phyloP scores from a whole-genome alignment of 2,888 invertebrate genomes.

The Eulithis prunata region DNA sequence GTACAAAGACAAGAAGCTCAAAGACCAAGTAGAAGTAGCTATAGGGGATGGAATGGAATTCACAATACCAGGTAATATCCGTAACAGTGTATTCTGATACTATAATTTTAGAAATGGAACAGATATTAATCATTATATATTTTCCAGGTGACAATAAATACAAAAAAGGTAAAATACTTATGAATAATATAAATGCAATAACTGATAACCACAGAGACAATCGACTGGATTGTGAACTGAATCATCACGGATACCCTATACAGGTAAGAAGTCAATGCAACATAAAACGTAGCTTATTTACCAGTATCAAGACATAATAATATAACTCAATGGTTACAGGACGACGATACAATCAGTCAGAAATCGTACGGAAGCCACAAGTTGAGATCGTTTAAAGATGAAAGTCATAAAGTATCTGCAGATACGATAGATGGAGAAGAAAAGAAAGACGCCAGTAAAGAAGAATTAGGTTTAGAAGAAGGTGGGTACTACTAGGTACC shows the following conservation, averaged over 20 bases:
- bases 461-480: conserved; percentile 93
- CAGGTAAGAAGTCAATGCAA: conserved; percentile 62
- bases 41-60: conserved; percentile 97
- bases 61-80: conserved; percentile 91
- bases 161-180: conserved; percentile 91
- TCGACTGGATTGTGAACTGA: conserved; percentile 89
- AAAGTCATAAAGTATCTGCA: conserved; percentile 95
- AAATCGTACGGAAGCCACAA: conserved; percentile 97
- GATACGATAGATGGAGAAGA: conserved; percentile 94
- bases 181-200: conserved; percentile 94
- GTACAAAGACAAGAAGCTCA: conserved; percentile 94
- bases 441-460: conserved; percentile 95
- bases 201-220: conserved; percentile 89
- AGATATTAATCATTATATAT: conserved; percentile 11
- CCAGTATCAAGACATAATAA: neutral
- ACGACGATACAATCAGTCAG: conserved; percentile 93
- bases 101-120: neutral
- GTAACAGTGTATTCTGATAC: neutral
- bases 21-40: conserved; percentile 95
- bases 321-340: conserved; percentile 63
- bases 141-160: conserved; percentile 90
- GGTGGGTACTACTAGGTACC: conserved; percentile 66
- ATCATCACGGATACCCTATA: conserved; percentile 88
- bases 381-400: conserved; percentile 94
- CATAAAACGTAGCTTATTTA: neutral